These are phyloP conservation scores for Macrostomum lignano DNA, from an alignment of 1,140 invertebrate genomes.

Conservation along the genomic window DNA sequence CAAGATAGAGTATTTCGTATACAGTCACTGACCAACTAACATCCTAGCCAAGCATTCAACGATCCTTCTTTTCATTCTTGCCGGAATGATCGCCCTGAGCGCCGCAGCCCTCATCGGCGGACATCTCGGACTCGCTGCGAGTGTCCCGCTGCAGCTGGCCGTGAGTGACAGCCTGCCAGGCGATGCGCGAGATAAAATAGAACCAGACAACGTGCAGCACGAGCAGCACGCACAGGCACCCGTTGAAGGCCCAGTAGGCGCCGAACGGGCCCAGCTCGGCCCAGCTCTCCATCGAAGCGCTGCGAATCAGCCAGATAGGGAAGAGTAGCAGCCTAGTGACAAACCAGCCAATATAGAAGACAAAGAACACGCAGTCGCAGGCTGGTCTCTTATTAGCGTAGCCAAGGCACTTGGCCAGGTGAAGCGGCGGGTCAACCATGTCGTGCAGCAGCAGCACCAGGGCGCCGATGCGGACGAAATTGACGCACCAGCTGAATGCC, in stretches of 20 bases:
- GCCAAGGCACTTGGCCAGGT: constrained; percentile 57
- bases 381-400: constrained; percentile 55
- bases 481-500: constrained; percentile 64
- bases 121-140: too few species aligned
- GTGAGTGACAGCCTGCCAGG: constrained; percentile 59
- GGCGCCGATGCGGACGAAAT: constrained; percentile 57
- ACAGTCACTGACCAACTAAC: too few species aligned
- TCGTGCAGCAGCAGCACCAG: constrained; percentile 63
- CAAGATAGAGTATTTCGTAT: too few species aligned
- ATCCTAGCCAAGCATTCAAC: too few species aligned
- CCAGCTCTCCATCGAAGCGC: constrained; percentile 1
- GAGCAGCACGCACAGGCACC: constrained; percentile 47
- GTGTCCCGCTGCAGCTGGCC: too few species aligned
- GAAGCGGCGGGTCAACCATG: constrained; percentile 26
- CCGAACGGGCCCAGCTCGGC: constrained; percentile 40
- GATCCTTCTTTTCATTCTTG: too few species aligned
- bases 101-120: too few species aligned
- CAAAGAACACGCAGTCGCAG: constrained; percentile 48
- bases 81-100: too few species aligned
- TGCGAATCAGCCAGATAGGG: constrained; percentile 10
- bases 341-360: constrained; percentile 6
- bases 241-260: constrained; percentile 78
- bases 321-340: constrained; percentile 35
- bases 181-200: constrained; percentile 72
- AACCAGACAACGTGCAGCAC: too few species aligned